phyloP scores from a whole-genome alignment of 1,140 invertebrate species.

The Nasonia longicornis region DNA sequence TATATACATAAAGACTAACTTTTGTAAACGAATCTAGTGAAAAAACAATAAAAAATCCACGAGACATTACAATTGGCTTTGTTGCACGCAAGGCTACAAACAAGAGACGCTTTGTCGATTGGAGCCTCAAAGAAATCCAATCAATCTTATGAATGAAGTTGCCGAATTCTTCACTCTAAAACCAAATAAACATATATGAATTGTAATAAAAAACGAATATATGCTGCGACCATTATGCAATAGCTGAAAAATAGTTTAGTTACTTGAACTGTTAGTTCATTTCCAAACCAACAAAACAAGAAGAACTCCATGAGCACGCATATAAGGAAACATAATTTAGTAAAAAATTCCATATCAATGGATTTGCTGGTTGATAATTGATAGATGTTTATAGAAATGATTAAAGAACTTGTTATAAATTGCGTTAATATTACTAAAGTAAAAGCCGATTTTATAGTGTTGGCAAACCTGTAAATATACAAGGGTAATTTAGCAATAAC shows the following conservation, averaged over 20 bases:
- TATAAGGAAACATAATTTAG: no score
- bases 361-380: no score
- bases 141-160: neutral
- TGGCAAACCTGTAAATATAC: no score
- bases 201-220: neutral
- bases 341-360: no score
- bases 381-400: no score
- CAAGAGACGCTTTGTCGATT: neutral
- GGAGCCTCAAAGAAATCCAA: neutral
- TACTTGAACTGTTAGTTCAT: neutral
- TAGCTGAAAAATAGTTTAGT: neutral
- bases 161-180: neutral
- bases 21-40: neutral
- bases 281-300: no score
- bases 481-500: no score
- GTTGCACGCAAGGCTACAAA: neutral
- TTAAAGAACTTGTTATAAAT: no score
- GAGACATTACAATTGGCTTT: neutral
- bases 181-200: neutral
- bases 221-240: neutral
- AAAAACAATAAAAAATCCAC: neutral
- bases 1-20: neutral
- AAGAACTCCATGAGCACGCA: no score
- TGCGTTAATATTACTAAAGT: no score
- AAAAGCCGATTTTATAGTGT: no score